phyloP scores from a whole-genome alignment of 2,797 vertebrate species.

The Heterohyrax brucei region DNA sequence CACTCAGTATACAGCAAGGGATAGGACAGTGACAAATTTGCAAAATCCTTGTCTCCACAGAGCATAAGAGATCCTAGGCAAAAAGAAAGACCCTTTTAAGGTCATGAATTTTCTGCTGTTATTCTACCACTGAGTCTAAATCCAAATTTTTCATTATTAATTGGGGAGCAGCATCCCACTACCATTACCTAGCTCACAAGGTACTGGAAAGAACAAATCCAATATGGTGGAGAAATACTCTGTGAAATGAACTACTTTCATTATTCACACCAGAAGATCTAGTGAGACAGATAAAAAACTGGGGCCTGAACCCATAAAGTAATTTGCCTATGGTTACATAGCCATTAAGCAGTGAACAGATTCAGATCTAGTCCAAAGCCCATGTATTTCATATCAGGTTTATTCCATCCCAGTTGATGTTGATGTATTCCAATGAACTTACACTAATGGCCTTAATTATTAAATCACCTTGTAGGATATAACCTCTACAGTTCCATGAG shows the following conservation, averaged over 20 bases:
- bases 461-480: neutral
- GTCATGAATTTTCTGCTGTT: neutral
- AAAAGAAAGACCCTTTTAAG: neutral
- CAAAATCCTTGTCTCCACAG: neutral
- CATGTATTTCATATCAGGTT: neutral
- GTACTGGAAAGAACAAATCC: neutral
- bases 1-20: neutral
- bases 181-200: neutral
- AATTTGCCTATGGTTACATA: neutral
- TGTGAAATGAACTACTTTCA: neutral
- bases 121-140: neutral
- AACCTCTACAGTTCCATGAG: neutral
- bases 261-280: neutral
- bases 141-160: neutral
- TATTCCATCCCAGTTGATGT: neutral
- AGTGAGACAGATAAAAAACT: constrained; percentile 40
- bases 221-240: neutral
- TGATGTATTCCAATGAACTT: neutral
- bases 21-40: neutral
- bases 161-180: neutral
- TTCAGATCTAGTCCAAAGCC: neutral
- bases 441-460: neutral
- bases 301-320: neutral
- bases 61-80: neutral
- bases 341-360: neutral